A percentile compares a stretch with the other conserved stretches of the same genome.
phyloP scores from a whole-genome alignment of 1,140 invertebrate genomes.

The Conus ventricosus region DNA sequence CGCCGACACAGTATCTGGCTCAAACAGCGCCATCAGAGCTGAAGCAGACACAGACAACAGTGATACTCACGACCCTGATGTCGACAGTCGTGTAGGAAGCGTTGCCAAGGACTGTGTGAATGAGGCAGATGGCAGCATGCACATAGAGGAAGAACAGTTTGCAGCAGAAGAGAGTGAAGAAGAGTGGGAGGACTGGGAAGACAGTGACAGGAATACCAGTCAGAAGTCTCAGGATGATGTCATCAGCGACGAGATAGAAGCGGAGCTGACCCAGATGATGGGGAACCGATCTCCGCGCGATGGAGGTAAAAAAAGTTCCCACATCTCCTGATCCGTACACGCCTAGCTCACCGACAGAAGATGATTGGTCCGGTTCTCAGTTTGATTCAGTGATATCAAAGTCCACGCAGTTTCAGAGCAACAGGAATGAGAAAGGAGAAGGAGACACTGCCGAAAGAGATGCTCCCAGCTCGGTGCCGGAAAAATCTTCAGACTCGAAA shows the following conservation, averaged over 20 bases:
- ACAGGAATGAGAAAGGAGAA: neutral
- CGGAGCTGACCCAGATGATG: constrained; percentile 35
- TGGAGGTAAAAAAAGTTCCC: constrained; percentile 25
- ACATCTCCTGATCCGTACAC: constrained; percentile 42
- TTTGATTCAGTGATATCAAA: neutral
- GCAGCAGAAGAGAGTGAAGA: neutral
- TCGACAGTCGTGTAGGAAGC: neutral
- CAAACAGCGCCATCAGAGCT: no score
- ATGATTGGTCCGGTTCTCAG: constrained; percentile 34
- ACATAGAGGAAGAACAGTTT: constrained; percentile 1
- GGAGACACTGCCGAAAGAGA: neutral
- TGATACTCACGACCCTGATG: neutral
- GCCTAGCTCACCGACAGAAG: constrained; percentile 27
- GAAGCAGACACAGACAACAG: neutral
- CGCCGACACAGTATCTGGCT: neutral
- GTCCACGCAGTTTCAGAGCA: no score
- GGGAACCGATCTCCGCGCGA: neutral
- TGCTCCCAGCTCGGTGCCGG: neutral
- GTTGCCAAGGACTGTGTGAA: neutral
- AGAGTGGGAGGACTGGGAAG: constrained; percentile 38
- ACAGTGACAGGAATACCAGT: neutral
- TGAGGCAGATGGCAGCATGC: neutral
- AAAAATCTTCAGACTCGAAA: neutral
- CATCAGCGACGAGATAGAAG: constrained; percentile 48
- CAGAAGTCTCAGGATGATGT: neutral